A percentile compares a stretch with the other conserved stretches of the same genome.
These are phyloP conservation scores for Trichogramma pretiosum DNA, from an alignment of 1,140 invertebrate species.

Conservation along the genomic window DNA sequence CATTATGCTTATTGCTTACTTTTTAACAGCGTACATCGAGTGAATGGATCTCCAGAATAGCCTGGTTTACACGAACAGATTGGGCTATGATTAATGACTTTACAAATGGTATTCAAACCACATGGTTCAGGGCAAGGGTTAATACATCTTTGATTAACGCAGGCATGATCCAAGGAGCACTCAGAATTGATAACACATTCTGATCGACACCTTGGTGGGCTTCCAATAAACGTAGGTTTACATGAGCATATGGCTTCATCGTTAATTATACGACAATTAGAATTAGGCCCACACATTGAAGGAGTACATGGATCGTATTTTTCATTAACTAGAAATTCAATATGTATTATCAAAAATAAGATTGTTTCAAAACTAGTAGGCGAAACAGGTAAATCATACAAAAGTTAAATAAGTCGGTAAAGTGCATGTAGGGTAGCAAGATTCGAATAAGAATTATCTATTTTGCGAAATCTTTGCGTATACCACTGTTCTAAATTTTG, in stretches of 20 bases:
- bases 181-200: constrained; percentile 67
- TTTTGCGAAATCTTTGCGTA: too few relatives aligned
- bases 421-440: too few relatives aligned
- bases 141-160: constrained; percentile 61
- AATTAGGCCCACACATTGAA: constrained; percentile 58
- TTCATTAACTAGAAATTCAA: too few relatives aligned
- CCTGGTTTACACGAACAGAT: constrained; percentile 40
- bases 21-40: constrained; percentile 39
- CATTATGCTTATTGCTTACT: constrained; percentile 28
- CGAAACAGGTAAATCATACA: too few relatives aligned
- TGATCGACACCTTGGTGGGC: constrained; percentile 53
- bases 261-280: constrained; percentile 44
- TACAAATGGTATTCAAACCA: constrained; percentile 36
- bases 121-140: constrained; percentile 60
- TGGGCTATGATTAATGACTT: constrained; percentile 40
- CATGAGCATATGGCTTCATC: constrained; percentile 52
- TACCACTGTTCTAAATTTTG: too few relatives aligned
- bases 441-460: too few relatives aligned
- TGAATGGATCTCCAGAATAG: constrained; percentile 50
- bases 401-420: too few relatives aligned
- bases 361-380: too few relatives aligned
- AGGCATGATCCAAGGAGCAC: constrained; percentile 60
- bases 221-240: constrained; percentile 34
- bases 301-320: constrained; percentile 51
- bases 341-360: too few relatives aligned